Base-by-base conservation (phyloP, 1,140 invertebrate genomes). In the Portunus trituberculatus region DNA sequence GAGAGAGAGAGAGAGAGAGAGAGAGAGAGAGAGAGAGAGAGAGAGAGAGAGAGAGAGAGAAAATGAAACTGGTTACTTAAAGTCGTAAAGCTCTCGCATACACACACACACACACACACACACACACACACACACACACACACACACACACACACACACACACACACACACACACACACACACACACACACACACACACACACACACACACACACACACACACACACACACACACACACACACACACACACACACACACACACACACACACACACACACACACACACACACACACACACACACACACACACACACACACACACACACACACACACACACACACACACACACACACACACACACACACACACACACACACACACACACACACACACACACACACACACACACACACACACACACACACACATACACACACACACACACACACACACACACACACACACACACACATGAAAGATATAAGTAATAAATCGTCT, bases 321-420 rank as follows among this genome's bases (percentile, higher is more conserved):
- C 20, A 89, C 39, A 89, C 20, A 89, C 39, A 89, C 20, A 89
- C 20, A 89, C 39, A 89, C 16, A 88, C 16, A 31, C 16, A 88
- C 16, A 31, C 45, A 90, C 46, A 90, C 39, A 89, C 39, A 89
- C 39, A 32, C 39, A 89, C 39, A 89, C 39, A 89, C 39, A 89
- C 20, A 89, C 39, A 89, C 39, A 89, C 39, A 89, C 39, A 89
- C 20, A 89, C 39, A 89, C 20, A 89, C 39, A 89, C 20, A 89
- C 20, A 89, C 39, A 89, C 16, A 88, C 16, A 31, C 16, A 88
- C 16, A 31, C 39, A 32, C 39, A 89, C 39, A 89, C 39, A 89
- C 39, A 89, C 20, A 89, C 39, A 89, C 39, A 89, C 39, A 89
- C 39, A 89, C 20, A 89, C 39, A 89, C 20, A 89, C 39, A 89